Evolutionary conservation across 2,888 invertebrate species (phyloP).

Genomic region (Aricia artaxerxes): DNA sequence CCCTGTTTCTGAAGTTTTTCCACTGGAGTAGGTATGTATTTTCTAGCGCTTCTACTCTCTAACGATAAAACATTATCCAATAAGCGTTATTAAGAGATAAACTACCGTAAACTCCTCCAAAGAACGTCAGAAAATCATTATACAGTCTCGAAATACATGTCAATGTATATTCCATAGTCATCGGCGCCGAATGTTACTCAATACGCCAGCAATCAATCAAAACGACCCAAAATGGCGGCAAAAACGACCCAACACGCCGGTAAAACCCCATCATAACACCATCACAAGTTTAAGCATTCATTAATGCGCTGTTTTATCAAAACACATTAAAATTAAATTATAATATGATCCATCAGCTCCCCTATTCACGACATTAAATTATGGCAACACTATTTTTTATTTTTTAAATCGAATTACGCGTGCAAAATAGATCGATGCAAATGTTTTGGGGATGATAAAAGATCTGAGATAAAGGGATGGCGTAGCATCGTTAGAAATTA

Average conservation of each 20-base stretch:
- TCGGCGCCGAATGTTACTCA: not conserved
- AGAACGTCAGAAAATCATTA: no score
- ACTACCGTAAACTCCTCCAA: no score
- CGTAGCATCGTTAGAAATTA: not conserved
- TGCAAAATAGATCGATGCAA: slow-evolving; percentile 13
- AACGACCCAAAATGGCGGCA: slow-evolving; percentile 32
- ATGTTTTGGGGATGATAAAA: not conserved
- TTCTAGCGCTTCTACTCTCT: no score
- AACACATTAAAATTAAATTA: slow-evolving; percentile 77
- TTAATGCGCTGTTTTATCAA: slow-evolving; percentile 66
- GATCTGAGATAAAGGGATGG: not conserved
- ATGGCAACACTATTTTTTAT: not conserved
- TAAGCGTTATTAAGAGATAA: no score
- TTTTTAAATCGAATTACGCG: not conserved
- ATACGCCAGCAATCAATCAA: slow-evolving; percentile 30
- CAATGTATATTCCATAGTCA: not conserved
- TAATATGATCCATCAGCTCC: slow-evolving; percentile 67
- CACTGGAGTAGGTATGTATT: no score
- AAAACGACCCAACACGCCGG: not conserved
- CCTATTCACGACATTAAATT: not conserved
- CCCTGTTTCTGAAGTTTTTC: no score
- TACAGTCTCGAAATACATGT: not conserved
- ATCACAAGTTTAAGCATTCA: slow-evolving; percentile 48
- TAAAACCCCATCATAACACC: slow-evolving; percentile 33
- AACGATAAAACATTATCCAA: no score